Evolutionary conservation across 1,140 invertebrate species (phyloP), one percentile per base, ranked within the genome.

Genomic region (Chrysoperla carnea): DNA sequence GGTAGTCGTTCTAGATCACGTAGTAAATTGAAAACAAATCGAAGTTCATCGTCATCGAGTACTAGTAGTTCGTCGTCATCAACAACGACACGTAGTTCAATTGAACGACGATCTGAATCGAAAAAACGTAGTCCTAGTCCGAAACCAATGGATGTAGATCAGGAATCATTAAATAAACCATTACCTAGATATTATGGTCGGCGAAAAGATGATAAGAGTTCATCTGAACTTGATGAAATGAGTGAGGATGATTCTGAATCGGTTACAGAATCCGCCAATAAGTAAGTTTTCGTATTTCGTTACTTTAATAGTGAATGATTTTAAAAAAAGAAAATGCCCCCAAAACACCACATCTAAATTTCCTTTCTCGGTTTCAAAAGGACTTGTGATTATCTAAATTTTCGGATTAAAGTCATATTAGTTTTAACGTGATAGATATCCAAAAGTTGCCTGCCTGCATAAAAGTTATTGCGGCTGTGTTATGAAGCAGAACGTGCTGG

Each of bases 141-240:
- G 13, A 35, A 37, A 29, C n/a, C 29, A 29, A 12, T 4, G 4
- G 43, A 40, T 9, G 17, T 46, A 6, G 45, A 47, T 31, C 45
- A 49, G 11, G 53, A 57, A 36, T 46, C 50, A 15, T 48, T 61
- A 6, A 60, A 62, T 15, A 58, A 60, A 11, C 60, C 61, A 8
- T 46, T 65, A 13, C 60, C 53, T 42, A 70, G 76, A 44, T 80
- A 80, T 57, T 81, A 81, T 54, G 77, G 77, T 29, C 62, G 77
- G 29, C 72, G 74, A 48, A 70, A 68, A 29, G 73, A 68, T 28
- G 64, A 68, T 50, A 57, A 62, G 9, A 65, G 64, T 40, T 67
- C 64, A 1, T 66, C 59, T 1, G 58, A 61, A 35, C 39, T 50
- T 9, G 48, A 47, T 8, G 49, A 53, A 29, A 50, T 50, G 8